phyloP scores from a whole-genome alignment of 2,888 invertebrate genomes.

The Lasioglossum morio region DNA sequence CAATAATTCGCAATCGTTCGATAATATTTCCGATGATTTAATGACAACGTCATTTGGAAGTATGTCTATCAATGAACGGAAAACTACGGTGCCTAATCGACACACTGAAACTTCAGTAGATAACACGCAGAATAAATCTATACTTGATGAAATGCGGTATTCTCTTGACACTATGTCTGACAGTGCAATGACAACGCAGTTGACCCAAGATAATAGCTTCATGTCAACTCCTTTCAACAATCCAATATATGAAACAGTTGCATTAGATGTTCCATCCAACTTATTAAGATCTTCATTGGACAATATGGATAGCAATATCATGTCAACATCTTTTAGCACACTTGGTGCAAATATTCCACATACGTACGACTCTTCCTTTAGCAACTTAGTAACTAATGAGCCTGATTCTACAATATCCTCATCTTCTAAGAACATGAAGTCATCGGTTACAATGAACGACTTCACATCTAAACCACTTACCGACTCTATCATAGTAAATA shows the following conservation, averaged over 20 bases:
- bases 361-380: conserved; percentile 42
- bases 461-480: conserved; percentile 34
- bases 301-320: conserved; percentile 74
- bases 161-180: conserved; percentile 42
- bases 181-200: conserved; percentile 38
- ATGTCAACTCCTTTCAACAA: conserved; percentile 74
- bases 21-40: conserved; percentile 66
- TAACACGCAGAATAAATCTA: conserved; percentile 35
- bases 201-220: conserved; percentile 65
- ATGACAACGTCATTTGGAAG: conserved; percentile 73
- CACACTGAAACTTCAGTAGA: conserved; percentile 38
- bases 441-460: conserved; percentile 39
- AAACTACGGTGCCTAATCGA: conserved; percentile 37
- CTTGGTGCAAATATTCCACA: conserved; percentile 42
- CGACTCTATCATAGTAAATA: conserved; percentile 40
- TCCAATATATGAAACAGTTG: conserved; percentile 68
- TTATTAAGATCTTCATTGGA: conserved; percentile 66
- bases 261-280: conserved; percentile 67
- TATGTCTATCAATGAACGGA: conserved; percentile 61
- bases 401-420: conserved; percentile 36
- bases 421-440: conserved; percentile 43
- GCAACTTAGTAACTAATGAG: conserved; percentile 29
- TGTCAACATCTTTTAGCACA: conserved; percentile 79
- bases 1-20: conserved; percentile 52
- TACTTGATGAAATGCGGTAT: conserved; percentile 54